phyloP scores from a whole-genome alignment of 2,113 vertebrate genomes.

The Rissa tridactyla region DNA sequence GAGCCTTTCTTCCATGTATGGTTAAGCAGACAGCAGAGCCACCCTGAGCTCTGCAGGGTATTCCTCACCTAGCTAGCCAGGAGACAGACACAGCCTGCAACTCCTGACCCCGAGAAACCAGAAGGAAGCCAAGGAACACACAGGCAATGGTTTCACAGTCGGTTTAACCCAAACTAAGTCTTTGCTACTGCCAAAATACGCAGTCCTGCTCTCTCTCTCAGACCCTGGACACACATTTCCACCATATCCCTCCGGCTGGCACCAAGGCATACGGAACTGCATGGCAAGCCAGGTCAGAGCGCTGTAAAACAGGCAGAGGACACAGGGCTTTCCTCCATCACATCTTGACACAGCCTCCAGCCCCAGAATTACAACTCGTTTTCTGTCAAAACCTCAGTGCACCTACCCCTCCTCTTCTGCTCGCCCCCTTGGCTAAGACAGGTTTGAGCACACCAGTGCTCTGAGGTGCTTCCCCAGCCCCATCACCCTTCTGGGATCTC shows the following conservation, averaged over 20 bases:
- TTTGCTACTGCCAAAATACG: neutral
- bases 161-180: neutral
- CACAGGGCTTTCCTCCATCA: neutral
- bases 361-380: neutral
- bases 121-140: neutral
- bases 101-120: neutral
- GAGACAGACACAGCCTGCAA: neutral
- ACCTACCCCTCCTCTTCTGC: neutral
- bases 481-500: neutral
- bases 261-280: neutral
- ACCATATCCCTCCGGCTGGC: neutral
- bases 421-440: accelerated
- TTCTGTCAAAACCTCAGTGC: neutral
- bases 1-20: accelerated
- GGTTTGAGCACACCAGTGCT: neutral
- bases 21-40: neutral
- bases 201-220: too few species aligned
- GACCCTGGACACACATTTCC: too few species aligned
- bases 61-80: neutral
- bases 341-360: neutral
- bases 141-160: neutral
- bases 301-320: neutral
- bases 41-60: neutral
- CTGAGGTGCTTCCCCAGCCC: neutral
- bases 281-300: neutral